Evolutionary conservation across 2,888 invertebrate species (phyloP), one percentile per base, ranked within the genome.

Genomic region (Macrophya alboannulata): DNA sequence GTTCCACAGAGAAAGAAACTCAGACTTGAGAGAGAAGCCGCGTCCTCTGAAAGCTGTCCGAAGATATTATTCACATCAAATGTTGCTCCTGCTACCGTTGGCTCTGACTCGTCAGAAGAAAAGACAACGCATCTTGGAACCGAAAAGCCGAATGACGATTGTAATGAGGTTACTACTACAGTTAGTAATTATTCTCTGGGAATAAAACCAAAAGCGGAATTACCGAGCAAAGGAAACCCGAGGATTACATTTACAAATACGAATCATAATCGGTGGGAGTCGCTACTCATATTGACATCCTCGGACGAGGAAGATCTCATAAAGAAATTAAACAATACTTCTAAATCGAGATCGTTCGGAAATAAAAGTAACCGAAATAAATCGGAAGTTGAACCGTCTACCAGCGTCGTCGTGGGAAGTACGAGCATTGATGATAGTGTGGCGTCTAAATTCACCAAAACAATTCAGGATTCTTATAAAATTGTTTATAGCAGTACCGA

Each of bases 291-390:
- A 51, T 17, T 12, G n/a, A 77, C 65, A 25, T 87, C 85, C 21
- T 87, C 87, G 6, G 87, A 87, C 37, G 87, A 87, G 17, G 87
- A 87, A 48, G 87, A 85, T n/a, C 74, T 51, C 43, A 8, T n/a
- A 40, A 62, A 45, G 4, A 55, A 4, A 40, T 62, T 81, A 25
- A 59, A 4, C 12, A 59, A 15, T 4, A 37, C 15, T 31, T 59
- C 31, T 6, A 81, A 62, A 40, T 62, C 59, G 8, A 25, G 12
- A 31, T 48, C 51, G 3, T 62, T 40, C 6, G 37, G 77, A 15
- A 37, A 51, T 17, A 55, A 84, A 15, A 51, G 62, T 84, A 48
- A n/a, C 21, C 12, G 21, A 74, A 59, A 79, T 71, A 12, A 21
- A 17, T 65, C 55, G 55, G 31, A 10, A 48, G n/a, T 74, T 2